A percentile compares a stretch with the other conserved stretches of the same genome.
Conservation (phyloP, 2,797 vertebrate species). For the Acanthiza pusilla region DNA sequence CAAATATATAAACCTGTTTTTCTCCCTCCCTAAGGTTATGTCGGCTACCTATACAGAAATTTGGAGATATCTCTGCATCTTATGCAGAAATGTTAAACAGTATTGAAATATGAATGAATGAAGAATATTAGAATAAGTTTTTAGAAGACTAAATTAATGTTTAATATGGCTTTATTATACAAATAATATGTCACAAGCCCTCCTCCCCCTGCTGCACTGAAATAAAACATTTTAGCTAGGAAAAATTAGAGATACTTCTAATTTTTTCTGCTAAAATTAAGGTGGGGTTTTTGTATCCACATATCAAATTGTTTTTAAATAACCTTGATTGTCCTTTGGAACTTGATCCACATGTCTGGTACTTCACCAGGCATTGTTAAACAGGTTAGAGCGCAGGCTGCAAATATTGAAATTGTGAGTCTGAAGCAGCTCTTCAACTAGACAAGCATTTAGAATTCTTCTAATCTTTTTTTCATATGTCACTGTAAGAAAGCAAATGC, state of each 20-base stretch:
- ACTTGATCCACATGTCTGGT: neutral
- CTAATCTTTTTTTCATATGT: neutral
- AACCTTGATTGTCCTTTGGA: neutral
- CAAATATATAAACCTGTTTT: neutral
- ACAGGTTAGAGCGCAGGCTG: neutral
- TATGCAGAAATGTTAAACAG: neutral
- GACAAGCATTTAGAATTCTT: neutral
- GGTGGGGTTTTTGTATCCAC: neutral
- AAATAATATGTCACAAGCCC: neutral
- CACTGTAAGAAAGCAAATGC: neutral
- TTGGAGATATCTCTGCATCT: neutral
- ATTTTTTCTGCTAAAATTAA: neutral
- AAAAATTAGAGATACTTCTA: neutral
- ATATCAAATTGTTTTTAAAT: neutral
- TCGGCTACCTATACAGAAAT: neutral
- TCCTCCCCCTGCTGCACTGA: neutral
- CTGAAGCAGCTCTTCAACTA: neutral
- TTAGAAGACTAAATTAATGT: neutral
- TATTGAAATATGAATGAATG: neutral
- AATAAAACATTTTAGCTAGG: neutral
- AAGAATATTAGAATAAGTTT: neutral
- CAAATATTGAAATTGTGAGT: neutral
- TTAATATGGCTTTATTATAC: neutral
- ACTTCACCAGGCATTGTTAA: neutral
- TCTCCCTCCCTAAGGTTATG: neutral